Base-by-base conservation (phyloP, 2,888 invertebrate species). In the Chalcis sispes region DNA sequence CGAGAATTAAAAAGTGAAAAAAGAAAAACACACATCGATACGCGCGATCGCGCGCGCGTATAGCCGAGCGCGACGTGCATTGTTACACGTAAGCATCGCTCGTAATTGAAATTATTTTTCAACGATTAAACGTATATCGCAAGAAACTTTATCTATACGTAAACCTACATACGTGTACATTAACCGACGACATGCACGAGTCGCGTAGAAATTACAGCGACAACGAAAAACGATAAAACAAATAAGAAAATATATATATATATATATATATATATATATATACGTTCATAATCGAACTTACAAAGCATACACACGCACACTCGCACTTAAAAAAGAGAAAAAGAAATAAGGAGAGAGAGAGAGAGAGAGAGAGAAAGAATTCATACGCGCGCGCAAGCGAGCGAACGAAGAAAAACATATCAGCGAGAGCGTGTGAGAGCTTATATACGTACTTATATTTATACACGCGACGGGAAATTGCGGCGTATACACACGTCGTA, bases 81-180 rank as follows among this genome's bases (percentile, higher is more conserved):
- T n/a, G 2, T 46, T 3, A 32, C n/a, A 3, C n/a, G 25, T 8
- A 25, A n/a, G 10, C 25, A 29, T 64, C 50, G 29, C 23, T 7
- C 18, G 10, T 56, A 67, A 56, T 65, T 50, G 56, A 42, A 56
- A 32, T 48, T 69, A 58, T 69, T 58, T 69, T 46, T 29, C 58
- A 48, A 15, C 48, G 58, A 10, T 48, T 15, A 46, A 27, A 7
- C 20, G 48, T 13, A 40, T 15, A 2, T 25, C 64, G 20, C 65
- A 42, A 36, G 18, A 27, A 27, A 62, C 10, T 4, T 20, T 62
- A 20, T 27, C 15, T 13, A 15, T 29, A 4, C 20, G 25, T 32
- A 18, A 50, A 18, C 15, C 25, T 40, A 36, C 7, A 42, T n/a
- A 23, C 13, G 25, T 32, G n/a, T n/a, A n/a, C n/a, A n/a, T n/a